Base-by-base conservation (phyloP, 2,797 vertebrate genomes). In the Etheostoma perlongum region DNA sequence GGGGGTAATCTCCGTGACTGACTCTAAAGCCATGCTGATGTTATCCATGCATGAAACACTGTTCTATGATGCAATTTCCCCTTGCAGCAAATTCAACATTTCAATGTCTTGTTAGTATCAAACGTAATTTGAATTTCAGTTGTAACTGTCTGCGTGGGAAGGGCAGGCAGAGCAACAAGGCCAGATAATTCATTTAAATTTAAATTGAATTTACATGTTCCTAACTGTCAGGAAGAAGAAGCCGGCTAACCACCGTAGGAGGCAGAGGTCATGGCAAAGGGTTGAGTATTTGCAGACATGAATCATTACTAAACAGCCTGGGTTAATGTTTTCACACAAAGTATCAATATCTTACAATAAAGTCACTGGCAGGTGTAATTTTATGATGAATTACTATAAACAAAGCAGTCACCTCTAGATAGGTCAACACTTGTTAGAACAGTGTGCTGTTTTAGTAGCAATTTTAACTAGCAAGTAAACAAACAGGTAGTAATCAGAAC, bases 181-280 rank as follows among this genome's bases (percentile, higher is more conserved):
- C 19, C 69, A 53, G 36, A 67, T 47, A 21, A 78, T 23, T 53
- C 11, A 72, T 81, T 78, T 74, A 5, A 52, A 80, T 77, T 30
- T 33, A 36, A 36, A 44, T 64, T 49, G 40, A 2, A 79, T 85
- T 82, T 74, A 0, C 63, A 82, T 77, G 33, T 67, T 63, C 36
- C 44, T 49, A 13, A 11, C 65, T 64, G 64, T 72, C 30, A 54
- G 12, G 2, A 49, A 23, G n/a, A 55, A 49, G 19, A 51, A 8
- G 33, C 21, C 4, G 2, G 42, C 19, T 15, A 48, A 57, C 4
- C 27, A 15, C 9, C 46, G 18, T 3, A 25, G 1, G 7, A 36
- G 15, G 11, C 36, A 36, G 5, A 12, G 7, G 49, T n/a, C 8
- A 4, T 16, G 1, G 15, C 42, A 70, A 60, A 64, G 4, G 23